Evolutionary conservation across 1,140 invertebrate species (phyloP), one percentile per base, ranked within the genome.

Genomic region (Belonocnema kinseyi): DNA sequence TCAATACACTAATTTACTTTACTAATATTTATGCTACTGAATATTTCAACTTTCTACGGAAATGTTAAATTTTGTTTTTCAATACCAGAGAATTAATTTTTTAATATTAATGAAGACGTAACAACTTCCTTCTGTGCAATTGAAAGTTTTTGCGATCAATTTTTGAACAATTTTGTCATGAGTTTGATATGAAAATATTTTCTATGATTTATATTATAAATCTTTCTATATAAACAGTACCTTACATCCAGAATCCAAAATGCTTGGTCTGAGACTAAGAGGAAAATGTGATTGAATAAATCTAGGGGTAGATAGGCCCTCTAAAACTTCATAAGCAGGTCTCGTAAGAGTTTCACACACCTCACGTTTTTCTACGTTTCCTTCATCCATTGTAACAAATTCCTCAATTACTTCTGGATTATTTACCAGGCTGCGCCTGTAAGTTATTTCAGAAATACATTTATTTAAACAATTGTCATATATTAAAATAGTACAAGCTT

Each of bases 231-330:
- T 33, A 33, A 33, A 33, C 26, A 3, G 26, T 80, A 85, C 83
- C 77, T 92, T 90, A 11, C 87, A 88, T 50, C 85, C 93, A 11
- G 92, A 92, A 17, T 94, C 91, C 14, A 95, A 85, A 50, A 96
- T 88, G 80, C 92, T 92, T 0, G 96, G 95, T 40, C 97, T 85
- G 12, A 97, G 89, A 61, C 93, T 92, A 78, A 96, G 92, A 2
- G 95, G 94, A 72, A 96, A 91, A 88, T 96, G 95, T 0, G 94
- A 94, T 86, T 96, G 95, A 14, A 96, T 94, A 74, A 95, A 94
- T 74, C 95, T 88, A 8, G 92, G 92, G 46, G 90, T 89, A 46
- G 90, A 81, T 6, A 91, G 77, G 82, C 90, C 84, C 2, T 80
- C 84, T 11, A 94, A 79, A 7, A 84, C 78, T 74, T 92, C 85